phyloP scores from a whole-genome alignment of 2,888 invertebrate species.

The Elaeidobius kamerunicus region DNA sequence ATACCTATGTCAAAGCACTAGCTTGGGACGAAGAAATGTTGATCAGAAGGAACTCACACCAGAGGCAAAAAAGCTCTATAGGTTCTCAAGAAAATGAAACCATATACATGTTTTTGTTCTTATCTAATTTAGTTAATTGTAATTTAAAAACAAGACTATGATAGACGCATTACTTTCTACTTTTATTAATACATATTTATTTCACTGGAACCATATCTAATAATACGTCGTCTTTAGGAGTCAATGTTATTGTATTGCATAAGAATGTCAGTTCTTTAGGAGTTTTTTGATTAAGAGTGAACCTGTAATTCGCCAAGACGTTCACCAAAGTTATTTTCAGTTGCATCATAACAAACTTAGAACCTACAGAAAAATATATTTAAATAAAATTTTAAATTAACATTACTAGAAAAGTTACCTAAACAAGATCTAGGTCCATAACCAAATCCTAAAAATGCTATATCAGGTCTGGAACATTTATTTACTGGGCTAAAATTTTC shows the following conservation, averaged over 20 bases:
- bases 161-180: no score
- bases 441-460: slow-evolving; percentile 43
- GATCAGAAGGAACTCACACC: no score
- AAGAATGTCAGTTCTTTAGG: slow-evolving; percentile 34
- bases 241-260: slow-evolving; percentile 25
- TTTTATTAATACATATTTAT: background rate
- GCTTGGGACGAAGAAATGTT: no score
- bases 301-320: slow-evolving; percentile 36
- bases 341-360: slow-evolving; percentile 42
- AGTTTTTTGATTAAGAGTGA: slow-evolving; percentile 37
- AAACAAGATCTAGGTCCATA: slow-evolving; percentile 46
- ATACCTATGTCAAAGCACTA: no score
- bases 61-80: no score
- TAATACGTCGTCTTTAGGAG: slow-evolving; percentile 35
- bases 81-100: no score
- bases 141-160: no score
- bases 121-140: no score
- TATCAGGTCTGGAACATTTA: slow-evolving; percentile 27
- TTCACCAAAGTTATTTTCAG: slow-evolving; percentile 40
- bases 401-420: slow-evolving; percentile 31
- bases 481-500: slow-evolving; percentile 36
- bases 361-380: background rate
- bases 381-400: background rate
- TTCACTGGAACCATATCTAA: slow-evolving; percentile 25
- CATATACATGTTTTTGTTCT: no score